Evolutionary conservation across 1,140 invertebrate genomes (phyloP).

Genomic region (Glossosoma conforme): DNA sequence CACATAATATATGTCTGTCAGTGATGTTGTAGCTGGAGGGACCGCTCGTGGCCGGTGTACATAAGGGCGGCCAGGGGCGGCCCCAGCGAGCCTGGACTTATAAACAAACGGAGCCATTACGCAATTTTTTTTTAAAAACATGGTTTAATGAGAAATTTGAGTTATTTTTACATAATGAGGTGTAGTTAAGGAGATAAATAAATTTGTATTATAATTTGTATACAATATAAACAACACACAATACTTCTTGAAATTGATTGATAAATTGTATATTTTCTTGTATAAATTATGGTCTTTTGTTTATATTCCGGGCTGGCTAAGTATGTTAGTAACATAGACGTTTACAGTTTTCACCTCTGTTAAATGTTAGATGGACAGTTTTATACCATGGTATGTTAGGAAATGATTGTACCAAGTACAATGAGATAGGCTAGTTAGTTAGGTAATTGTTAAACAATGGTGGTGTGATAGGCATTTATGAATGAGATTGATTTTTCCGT

Average conservation of each 20-base stretch:
- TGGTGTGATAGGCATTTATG: conserved; percentile 26
- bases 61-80: conserved; percentile 17
- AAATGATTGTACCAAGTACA: conserved; percentile 33
- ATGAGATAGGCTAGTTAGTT: conserved; percentile 33
- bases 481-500: conserved; percentile 24
- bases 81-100: conserved; percentile 8
- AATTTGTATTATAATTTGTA: background rate
- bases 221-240: too few species aligned
- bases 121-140: background rate
- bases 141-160: too few species aligned
- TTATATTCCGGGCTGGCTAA: conserved; percentile 18
- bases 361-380: conserved; percentile 33
- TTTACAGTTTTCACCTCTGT: conserved; percentile 31
- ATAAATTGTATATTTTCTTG: conserved; percentile 19
- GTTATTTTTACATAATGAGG: too few species aligned
- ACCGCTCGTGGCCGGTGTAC: conserved; percentile 15
- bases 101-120: background rate
- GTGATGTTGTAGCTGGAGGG: conserved; percentile 12
- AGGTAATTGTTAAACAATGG: conserved; percentile 34
- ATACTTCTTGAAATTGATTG: too few species aligned
- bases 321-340: conserved; percentile 27
- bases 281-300: conserved; percentile 12
- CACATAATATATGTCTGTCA: conserved; percentile 23
- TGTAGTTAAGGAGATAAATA: background rate
- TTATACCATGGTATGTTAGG: conserved; percentile 33